Evolutionary conservation across 2,113 vertebrate genomes (phyloP).

Genomic region (Protobothrops mucrosquamatus): DNA sequence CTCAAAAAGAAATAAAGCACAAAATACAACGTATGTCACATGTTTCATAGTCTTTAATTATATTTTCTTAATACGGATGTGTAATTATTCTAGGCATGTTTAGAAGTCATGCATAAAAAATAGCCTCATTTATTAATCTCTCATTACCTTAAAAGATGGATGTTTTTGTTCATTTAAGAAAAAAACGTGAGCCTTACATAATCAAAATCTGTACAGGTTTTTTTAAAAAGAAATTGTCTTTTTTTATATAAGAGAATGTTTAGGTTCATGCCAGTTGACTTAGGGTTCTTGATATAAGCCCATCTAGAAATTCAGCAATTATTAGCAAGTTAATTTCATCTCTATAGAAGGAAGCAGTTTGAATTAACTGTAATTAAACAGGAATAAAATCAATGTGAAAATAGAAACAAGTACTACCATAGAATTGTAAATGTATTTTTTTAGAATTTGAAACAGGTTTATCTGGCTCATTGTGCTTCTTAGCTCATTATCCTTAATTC

Average conservation of each 20-base stretch:
- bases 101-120: neutral
- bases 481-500: neutral
- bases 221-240: neutral
- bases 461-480: slow-evolving; percentile 2
- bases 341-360: neutral
- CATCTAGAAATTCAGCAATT: neutral
- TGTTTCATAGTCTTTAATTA: neutral
- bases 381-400: neutral
- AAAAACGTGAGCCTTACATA: slow-evolving; percentile 2
- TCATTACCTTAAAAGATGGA: neutral
- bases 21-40: neutral
- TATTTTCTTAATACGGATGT: neutral
- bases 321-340: neutral
- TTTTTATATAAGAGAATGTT: neutral
- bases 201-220: neutral
- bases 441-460: slow-evolving; percentile 3
- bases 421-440: neutral
- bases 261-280: neutral
- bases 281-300: neutral
- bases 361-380: neutral
- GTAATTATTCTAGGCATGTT: neutral
- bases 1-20: neutral
- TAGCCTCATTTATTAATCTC: neutral
- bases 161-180: slow-evolving; percentile 21
- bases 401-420: neutral